Conservation (phyloP, 2,888 invertebrate species). For the Trichogramma evanescens region DNA sequence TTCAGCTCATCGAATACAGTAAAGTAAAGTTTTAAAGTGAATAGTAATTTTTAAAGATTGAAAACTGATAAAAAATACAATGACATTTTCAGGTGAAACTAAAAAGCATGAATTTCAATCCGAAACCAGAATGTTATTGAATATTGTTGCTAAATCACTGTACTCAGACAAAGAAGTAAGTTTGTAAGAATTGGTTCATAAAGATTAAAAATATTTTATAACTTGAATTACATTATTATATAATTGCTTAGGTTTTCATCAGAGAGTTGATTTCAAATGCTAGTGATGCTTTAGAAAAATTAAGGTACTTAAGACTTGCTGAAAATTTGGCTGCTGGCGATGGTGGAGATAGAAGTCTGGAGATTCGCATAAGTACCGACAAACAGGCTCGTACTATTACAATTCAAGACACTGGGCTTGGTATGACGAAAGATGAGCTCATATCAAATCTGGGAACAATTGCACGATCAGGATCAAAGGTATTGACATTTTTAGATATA, state of each 20-base stretch:
- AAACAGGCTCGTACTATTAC: slow-evolving; percentile 77
- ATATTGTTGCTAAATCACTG: slow-evolving; percentile 93
- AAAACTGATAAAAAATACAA: neutral
- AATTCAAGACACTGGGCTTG: slow-evolving; percentile 91
- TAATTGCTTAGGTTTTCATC: slow-evolving; percentile 72
- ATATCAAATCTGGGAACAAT: slow-evolving; percentile 89
- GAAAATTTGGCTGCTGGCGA: slow-evolving; percentile 47
- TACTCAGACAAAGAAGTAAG: slow-evolving; percentile 93
- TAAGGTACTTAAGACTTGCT: slow-evolving; percentile 69
- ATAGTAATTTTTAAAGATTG: neutral
- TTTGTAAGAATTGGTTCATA: slow-evolving; percentile 2
- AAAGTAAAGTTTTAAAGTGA: too few relatives aligned
- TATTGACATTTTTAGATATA: slow-evolving; percentile 29
- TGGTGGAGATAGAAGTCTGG: slow-evolving; percentile 62
- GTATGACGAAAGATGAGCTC: slow-evolving; percentile 90
- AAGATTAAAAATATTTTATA: neutral
- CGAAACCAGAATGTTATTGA: slow-evolving; percentile 88
- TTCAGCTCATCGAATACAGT: too few relatives aligned
- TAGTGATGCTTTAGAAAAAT: slow-evolving; percentile 94
- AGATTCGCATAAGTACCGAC: slow-evolving; percentile 84
- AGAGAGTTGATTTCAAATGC: slow-evolving; percentile 94
- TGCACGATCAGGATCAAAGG: slow-evolving; percentile 91
- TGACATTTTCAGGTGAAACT: slow-evolving; percentile 48
- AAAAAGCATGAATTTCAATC: slow-evolving; percentile 89
- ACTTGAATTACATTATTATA: neutral